phyloP scores from a whole-genome alignment of 1,140 invertebrate genomes.

The Zaprionus tsacasi region DNA sequence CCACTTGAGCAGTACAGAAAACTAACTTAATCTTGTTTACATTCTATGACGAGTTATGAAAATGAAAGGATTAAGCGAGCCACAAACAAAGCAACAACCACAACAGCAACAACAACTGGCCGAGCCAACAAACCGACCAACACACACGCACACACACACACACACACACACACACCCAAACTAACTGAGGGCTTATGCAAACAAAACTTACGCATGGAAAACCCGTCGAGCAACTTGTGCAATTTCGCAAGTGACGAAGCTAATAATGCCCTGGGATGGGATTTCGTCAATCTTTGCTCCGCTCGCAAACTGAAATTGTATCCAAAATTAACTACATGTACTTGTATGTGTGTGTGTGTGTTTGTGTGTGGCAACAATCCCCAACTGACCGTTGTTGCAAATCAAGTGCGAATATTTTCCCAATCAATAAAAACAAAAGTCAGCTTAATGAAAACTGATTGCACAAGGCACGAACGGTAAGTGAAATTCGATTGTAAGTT shows the following conservation, averaged over 20 bases:
- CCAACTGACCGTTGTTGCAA: constrained; percentile 1
- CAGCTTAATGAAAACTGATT: constrained; percentile 3
- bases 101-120: not conserved
- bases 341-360: not conserved
- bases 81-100: constrained; percentile 61
- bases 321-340: constrained; percentile 10
- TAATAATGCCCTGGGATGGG: constrained; percentile 39
- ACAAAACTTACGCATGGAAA: constrained; percentile 77
- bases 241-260: constrained; percentile 44
- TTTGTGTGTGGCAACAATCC: not conserved
- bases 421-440: constrained; percentile 13
- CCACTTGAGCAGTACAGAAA: constrained; percentile 79
- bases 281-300: constrained; percentile 34
- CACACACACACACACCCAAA: constrained; percentile 17
- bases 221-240: constrained; percentile 35
- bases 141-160: constrained; percentile 29
- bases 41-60: constrained; percentile 82
- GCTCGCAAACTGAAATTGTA: constrained; percentile 27
- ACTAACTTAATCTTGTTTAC: constrained; percentile 81
- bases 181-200: constrained; percentile 48
- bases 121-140: constrained; percentile 5
- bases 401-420: constrained; percentile 4
- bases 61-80: constrained; percentile 79
- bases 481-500: not conserved
- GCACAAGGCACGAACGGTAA: not conserved